Percentiles rank a stretch among this genome's conserved stretches.
Conservation (phyloP, 2,888 invertebrate species). For the Rutpela maculata region DNA sequence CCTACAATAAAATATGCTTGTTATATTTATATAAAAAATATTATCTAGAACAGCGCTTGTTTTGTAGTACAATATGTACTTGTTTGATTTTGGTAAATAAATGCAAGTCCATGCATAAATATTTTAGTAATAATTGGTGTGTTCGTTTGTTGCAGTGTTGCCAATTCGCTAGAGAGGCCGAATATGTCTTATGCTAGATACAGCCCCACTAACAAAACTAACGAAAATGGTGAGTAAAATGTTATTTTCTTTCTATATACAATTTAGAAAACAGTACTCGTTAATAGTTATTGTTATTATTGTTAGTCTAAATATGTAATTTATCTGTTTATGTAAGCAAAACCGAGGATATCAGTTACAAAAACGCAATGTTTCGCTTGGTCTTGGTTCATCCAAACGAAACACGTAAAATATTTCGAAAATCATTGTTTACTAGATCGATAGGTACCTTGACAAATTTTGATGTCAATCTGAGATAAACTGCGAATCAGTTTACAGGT, state of each 20-base stretch:
- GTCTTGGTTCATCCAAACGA: no score
- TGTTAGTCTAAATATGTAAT: background rate
- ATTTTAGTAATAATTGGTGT: background rate
- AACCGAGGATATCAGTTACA: background rate
- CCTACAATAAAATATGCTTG: conserved; percentile 2
- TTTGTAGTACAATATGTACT: conserved; percentile 30
- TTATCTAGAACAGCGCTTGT: conserved; percentile 18
- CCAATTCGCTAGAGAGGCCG: conserved; percentile 55
- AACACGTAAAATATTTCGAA: no score
- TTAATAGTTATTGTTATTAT: background rate
- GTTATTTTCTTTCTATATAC: background rate
- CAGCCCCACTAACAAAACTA: conserved; percentile 51
- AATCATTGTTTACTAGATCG: no score
- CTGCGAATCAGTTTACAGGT: no score
- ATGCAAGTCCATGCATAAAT: conserved; percentile 18
- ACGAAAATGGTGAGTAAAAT: conserved; percentile 61
- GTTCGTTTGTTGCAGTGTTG: conserved; percentile 52
- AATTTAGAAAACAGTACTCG: no score
- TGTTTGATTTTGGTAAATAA: conserved; percentile 33
- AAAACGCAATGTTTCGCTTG: no score
- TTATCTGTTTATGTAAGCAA: background rate
- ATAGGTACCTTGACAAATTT: no score
- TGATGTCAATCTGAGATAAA: no score
- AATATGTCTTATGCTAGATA: conserved; percentile 59
- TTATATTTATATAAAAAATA: conserved; percentile 6